Conservation (phyloP, 2,797 vertebrate species). For the Yasuhikotakia modesta region DNA sequence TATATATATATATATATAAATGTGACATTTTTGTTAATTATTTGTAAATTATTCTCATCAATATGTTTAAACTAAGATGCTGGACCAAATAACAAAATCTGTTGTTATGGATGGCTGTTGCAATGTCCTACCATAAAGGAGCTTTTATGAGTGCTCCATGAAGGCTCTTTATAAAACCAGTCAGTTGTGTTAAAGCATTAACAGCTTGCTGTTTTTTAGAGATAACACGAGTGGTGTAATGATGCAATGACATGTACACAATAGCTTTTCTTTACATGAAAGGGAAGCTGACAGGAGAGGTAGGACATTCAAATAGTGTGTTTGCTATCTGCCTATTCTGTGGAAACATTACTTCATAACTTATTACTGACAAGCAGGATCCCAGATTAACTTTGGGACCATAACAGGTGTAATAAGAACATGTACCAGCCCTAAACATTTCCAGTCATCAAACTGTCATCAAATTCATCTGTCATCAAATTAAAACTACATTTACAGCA, state of each 20-base stretch:
- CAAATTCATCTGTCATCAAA: neutral
- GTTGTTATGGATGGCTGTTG: too few species aligned
- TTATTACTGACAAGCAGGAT: neutral
- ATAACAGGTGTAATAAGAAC: neutral
- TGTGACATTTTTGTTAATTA: neutral
- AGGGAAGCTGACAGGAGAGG: conserved; percentile 5
- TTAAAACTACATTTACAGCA: neutral
- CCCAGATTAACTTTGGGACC: neutral
- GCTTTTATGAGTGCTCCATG: neutral
- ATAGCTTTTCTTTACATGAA: neutral
- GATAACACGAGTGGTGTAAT: conserved; percentile 22
- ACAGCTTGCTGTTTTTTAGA: conserved; percentile 20
- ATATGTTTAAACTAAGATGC: neutral
- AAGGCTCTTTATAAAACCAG: neutral
- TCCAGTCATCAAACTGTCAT: neutral
- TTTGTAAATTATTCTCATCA: neutral
- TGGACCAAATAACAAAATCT: too few species aligned
- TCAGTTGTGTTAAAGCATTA: conserved; percentile 7
- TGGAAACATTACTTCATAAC: neutral
- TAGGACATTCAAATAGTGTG: neutral
- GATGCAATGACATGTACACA: neutral
- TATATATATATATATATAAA: too few species aligned
- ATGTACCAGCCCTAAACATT: neutral
- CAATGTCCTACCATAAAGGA: neutral
- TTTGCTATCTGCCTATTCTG: neutral